Conservation (phyloP, 2,797 vertebrate genomes). For the Epinephelus coioides region DNA sequence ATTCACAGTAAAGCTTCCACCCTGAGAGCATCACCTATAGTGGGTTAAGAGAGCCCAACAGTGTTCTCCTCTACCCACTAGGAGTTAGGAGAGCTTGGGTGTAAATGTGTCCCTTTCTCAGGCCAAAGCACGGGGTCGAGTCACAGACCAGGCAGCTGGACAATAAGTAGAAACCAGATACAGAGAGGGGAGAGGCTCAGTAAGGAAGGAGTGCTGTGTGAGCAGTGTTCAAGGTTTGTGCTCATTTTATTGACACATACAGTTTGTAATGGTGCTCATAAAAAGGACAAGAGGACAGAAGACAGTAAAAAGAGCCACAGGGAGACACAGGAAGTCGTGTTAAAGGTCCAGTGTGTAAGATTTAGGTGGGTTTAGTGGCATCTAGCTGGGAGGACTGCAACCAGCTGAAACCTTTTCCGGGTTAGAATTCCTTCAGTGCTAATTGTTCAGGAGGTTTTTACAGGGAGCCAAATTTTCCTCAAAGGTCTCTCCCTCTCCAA, state of each 20-base stretch:
- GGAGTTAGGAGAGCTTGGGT: constrained; percentile 7
- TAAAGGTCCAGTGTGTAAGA: not conserved
- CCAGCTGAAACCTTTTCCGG: too few relatives aligned
- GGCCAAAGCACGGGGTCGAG: constrained; percentile 3
- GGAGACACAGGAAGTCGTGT: not conserved
- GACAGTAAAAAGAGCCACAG: not conserved
- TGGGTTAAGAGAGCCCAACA: constrained; percentile 14
- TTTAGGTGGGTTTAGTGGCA: too few relatives aligned
- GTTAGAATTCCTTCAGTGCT: too few relatives aligned
- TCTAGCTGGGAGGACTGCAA: too few relatives aligned
- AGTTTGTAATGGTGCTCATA: not conserved
- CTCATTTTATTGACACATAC: not conserved
- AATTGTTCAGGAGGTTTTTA: too few relatives aligned
- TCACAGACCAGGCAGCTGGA: constrained; percentile 7
- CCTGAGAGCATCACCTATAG: constrained; percentile 1
- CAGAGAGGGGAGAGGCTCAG: not conserved
- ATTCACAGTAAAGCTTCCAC: not conserved
- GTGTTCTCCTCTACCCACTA: constrained; percentile 2
- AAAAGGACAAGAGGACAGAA: not conserved
- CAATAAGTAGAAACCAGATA: constrained; percentile 24
- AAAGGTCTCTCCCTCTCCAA: too few relatives aligned
- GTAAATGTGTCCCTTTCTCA: constrained; percentile 24
- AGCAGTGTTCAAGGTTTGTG: constrained; percentile 5
- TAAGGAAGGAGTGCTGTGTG: not conserved
- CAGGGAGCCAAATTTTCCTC: too few relatives aligned